These are phyloP conservation scores for Halichoerus grypus DNA, from an alignment of 2,113 vertebrate species.

Conservation along the genomic window DNA sequence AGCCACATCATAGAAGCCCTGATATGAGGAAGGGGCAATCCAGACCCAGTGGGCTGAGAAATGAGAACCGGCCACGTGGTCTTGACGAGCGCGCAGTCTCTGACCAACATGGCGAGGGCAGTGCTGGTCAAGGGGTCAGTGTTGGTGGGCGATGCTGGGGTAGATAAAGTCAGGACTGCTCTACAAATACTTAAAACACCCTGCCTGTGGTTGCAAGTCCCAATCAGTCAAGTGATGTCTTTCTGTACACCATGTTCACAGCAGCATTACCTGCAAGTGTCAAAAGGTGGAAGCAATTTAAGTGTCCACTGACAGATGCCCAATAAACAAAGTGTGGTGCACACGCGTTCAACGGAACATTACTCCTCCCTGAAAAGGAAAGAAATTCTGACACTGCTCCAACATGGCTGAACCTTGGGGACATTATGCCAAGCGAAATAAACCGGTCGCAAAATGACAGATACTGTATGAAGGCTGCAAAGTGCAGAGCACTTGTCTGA, in stretches of 20 bases:
- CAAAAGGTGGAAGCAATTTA: background rate
- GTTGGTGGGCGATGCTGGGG: background rate
- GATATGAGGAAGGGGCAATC: too few relatives aligned
- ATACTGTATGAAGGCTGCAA: background rate
- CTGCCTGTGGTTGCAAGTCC: background rate
- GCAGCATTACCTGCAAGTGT: background rate
- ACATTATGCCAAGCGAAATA: background rate
- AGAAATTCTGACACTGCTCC: background rate
- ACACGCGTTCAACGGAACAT: too few relatives aligned
- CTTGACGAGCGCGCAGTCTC: background rate
- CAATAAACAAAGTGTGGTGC: background rate
- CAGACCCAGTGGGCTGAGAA: background rate
- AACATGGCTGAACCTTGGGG: background rate
- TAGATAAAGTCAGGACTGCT: background rate
- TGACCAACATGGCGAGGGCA: background rate
- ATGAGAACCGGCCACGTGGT: background rate
- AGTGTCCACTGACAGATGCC: accelerated
- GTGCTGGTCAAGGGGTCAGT: too few relatives aligned
- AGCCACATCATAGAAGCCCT: background rate
- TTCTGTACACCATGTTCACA: background rate
- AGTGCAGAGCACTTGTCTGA: background rate
- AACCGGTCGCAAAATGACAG: background rate
- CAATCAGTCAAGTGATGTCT: background rate
- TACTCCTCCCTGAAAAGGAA: background rate
- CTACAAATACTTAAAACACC: background rate